Evolutionary conservation across 1,140 invertebrate species (phyloP), one percentile per base, ranked within the genome.

Genomic region (Argopecten irradians): DNA sequence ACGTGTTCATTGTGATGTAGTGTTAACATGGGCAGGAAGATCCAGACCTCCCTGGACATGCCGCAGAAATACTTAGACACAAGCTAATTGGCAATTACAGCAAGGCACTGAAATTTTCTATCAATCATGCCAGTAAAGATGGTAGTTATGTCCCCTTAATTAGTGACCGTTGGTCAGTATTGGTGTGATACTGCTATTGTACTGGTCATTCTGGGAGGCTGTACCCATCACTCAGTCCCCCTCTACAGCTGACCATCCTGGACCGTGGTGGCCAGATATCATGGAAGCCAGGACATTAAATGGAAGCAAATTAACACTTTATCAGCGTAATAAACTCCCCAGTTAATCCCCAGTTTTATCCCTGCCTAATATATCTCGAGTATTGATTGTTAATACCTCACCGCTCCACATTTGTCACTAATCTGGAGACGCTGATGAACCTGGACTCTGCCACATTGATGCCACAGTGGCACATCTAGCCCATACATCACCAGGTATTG

Each of bases 21-120:
- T n/a, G 55, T 28, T 71, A 71, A 71, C 43, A 71, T 16, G 22
- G 28, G 55, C 55, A 71, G n/a, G 22, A 71, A 71, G n/a, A 71
- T 5, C 5, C 5, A 3, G 55, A 0, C 55, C 3, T 71, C 19
- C 5, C 3, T 28, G 55, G 55, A 71, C 55, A 71, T 71, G 55
- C 55, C 55, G 28, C n/a, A 28, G 22, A n/a, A 71, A 71, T 71
- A 16, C 55, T 71, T 71, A 71, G 22, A 71, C 55, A 71, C 55
- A 71, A 71, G 55, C 55, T 71, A 71, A 71, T 71, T 71, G 55
- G 55, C 55, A 71, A 71, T 71, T 71, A 71, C 55, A 28, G 55
- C 5, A n/a, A 28, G 11, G 55, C 55, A 71, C 28, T 71, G 55
- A 71, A 71, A 71, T 71, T n/a, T 71, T n/a, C 55, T n/a, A 71